Conservation (phyloP, 2,888 invertebrate genomes). For the Lypha dubia region DNA sequence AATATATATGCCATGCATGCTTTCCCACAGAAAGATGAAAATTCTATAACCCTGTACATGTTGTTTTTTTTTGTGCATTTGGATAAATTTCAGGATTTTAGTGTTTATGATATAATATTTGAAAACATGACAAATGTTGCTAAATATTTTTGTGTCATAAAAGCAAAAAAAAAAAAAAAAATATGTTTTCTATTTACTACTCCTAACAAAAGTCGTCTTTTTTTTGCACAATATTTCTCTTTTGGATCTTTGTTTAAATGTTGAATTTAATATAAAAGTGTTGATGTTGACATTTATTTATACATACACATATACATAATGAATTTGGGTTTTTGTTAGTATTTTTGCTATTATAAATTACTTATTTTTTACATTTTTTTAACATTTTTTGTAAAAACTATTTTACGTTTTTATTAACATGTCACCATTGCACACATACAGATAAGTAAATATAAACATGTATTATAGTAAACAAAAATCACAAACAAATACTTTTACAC, state of each 20-base stretch:
- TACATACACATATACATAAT: slow-evolving; percentile 32
- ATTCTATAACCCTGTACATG: neutral
- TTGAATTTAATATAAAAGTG: slow-evolving; percentile 50
- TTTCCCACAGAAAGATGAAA: neutral
- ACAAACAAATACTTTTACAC: slow-evolving; percentile 4
- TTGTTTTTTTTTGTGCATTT: too few species aligned
- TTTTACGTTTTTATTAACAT: slow-evolving; percentile 63
- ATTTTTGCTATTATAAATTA: slow-evolving; percentile 25
- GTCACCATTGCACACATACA: slow-evolving; percentile 10
- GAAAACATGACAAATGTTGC: slow-evolving; percentile 45
- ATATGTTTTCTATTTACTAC: neutral
- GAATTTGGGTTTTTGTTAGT: neutral
- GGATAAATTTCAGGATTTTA: neutral
- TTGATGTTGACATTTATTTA: slow-evolving; percentile 64
- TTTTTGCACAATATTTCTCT: neutral
- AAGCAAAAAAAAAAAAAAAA: neutral
- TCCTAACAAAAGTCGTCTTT: neutral
- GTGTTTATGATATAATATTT: slow-evolving; percentile 39
- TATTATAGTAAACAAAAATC: slow-evolving; percentile 15
- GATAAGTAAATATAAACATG: slow-evolving; percentile 39
- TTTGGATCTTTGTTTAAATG: slow-evolving; percentile 33
- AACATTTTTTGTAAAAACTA: slow-evolving; percentile 6
- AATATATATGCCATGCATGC: neutral
- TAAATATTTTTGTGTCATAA: slow-evolving; percentile 14
- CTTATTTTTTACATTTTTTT: slow-evolving; percentile 1